Percentiles rank a stretch among this genome's conserved stretches.
Conservation (phyloP, 1,140 invertebrate species). For the Achroia grisella region DNA sequence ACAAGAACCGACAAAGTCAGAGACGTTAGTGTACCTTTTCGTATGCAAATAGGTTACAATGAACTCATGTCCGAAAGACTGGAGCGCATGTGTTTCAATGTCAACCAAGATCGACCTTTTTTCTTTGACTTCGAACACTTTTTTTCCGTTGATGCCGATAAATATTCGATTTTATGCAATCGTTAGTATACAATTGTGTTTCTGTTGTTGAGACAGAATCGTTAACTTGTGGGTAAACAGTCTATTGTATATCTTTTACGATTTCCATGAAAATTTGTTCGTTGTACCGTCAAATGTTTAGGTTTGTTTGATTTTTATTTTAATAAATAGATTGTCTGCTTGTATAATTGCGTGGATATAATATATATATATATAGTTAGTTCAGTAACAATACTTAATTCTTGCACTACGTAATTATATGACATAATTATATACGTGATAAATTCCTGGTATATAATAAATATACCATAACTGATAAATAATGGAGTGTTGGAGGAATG, state of each 20-base stretch:
- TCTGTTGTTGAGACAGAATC: slow-evolving; percentile 11
- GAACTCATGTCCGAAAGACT: slow-evolving; percentile 31
- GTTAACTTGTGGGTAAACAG: slow-evolving; percentile 15
- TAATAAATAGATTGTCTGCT: not conserved
- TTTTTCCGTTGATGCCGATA: slow-evolving; percentile 12
- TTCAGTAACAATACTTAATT: no score
- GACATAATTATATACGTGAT: no score
- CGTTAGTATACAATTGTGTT: slow-evolving; percentile 10
- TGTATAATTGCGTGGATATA: not conserved
- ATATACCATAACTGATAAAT: no score
- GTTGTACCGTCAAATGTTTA: not conserved
- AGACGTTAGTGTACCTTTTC: slow-evolving; percentile 44
- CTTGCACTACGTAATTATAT: no score
- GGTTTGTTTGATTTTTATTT: not conserved
- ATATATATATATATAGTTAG: no score
- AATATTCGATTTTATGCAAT: slow-evolving; percentile 17
- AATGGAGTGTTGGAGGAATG: no score
- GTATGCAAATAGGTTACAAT: slow-evolving; percentile 57
- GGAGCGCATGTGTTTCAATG: slow-evolving; percentile 35
- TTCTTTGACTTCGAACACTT: slow-evolving; percentile 17
- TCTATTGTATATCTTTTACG: slow-evolving; percentile 9
- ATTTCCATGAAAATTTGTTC: slow-evolving; percentile 7
- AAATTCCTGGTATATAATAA: no score
- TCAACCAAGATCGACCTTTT: slow-evolving; percentile 24
- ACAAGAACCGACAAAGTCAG: slow-evolving; percentile 36